These are phyloP conservation scores for Botia kubotai DNA, from an alignment of 2,797 vertebrate species.

Conservation along the genomic window DNA sequence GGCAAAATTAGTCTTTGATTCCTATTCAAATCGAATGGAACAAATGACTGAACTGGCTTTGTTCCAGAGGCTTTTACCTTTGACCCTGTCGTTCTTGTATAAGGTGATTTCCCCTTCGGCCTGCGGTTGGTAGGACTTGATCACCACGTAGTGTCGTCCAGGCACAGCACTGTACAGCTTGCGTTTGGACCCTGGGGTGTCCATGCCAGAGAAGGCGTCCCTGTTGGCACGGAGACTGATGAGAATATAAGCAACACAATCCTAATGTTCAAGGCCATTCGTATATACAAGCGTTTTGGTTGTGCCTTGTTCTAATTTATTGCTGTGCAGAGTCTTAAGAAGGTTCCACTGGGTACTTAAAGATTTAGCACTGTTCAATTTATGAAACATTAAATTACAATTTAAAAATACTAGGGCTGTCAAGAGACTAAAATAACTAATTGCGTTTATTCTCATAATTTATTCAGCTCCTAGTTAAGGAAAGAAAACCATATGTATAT, in stretches of 20 bases:
- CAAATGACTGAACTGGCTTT: background rate
- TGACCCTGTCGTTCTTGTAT: slow-evolving; percentile 87
- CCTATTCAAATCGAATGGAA: too few relatives aligned
- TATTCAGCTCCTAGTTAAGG: background rate
- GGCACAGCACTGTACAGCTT: slow-evolving; percentile 88
- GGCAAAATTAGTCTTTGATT: background rate
- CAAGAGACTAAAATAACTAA: background rate
- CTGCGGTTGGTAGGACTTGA: slow-evolving; percentile 88
- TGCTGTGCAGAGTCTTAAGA: too few relatives aligned
- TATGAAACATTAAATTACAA: too few relatives aligned
- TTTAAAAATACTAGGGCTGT: too few relatives aligned
- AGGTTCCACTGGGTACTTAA: too few relatives aligned
- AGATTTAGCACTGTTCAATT: too few relatives aligned
- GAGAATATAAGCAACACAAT: background rate
- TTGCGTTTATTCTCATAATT: background rate
- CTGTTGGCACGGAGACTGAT: slow-evolving; percentile 73
- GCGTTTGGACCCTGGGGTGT: slow-evolving; percentile 82
- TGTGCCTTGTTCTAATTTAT: too few relatives aligned
- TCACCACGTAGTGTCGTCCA: slow-evolving; percentile 84
- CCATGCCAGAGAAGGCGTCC: slow-evolving; percentile 66
- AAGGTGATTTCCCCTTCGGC: slow-evolving; percentile 88
- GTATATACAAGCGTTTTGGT: too few relatives aligned
- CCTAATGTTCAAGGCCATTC: background rate
- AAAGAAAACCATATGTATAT: too few relatives aligned
- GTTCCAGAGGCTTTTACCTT: slow-evolving; percentile 74